phyloP scores from a whole-genome alignment of 2,113 vertebrate genomes.

The Megalops atlanticus region DNA sequence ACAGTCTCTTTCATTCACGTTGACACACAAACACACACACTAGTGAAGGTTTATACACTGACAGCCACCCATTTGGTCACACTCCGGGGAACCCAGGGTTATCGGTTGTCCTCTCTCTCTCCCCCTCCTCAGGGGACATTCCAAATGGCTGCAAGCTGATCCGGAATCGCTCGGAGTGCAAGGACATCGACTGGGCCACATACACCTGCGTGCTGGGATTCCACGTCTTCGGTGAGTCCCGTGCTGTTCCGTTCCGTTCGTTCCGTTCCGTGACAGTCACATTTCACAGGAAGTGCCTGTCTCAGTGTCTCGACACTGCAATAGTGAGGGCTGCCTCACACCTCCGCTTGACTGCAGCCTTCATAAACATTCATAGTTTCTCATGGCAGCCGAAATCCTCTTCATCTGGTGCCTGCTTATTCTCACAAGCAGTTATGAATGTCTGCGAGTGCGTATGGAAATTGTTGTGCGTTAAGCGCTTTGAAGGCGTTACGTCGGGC shows the following conservation, averaged over 20 bases:
- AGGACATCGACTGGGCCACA: constrained; percentile 93
- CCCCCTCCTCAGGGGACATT: constrained; percentile 84
- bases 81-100: background rate
- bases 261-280: background rate
- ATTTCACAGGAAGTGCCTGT: background rate
- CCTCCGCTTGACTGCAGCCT: too few relatives aligned
- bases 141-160: constrained; percentile 90
- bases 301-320: background rate
- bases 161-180: constrained; percentile 94
- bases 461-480: background rate
- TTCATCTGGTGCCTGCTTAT: too few relatives aligned
- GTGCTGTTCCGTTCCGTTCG: too few relatives aligned
- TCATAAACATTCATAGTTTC: too few relatives aligned
- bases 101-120: background rate
- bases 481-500: background rate
- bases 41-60: background rate
- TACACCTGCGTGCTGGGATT: constrained; percentile 97
- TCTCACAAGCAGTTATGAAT: background rate
- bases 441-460: background rate
- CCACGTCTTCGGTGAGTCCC: constrained; percentile 92
- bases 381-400: too few relatives aligned
- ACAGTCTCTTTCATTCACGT: background rate
- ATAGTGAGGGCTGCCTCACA: background rate
- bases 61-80: too few relatives aligned
- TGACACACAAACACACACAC: background rate